phyloP scores from a whole-genome alignment of 2,888 invertebrate genomes.

The Timema podura region DNA sequence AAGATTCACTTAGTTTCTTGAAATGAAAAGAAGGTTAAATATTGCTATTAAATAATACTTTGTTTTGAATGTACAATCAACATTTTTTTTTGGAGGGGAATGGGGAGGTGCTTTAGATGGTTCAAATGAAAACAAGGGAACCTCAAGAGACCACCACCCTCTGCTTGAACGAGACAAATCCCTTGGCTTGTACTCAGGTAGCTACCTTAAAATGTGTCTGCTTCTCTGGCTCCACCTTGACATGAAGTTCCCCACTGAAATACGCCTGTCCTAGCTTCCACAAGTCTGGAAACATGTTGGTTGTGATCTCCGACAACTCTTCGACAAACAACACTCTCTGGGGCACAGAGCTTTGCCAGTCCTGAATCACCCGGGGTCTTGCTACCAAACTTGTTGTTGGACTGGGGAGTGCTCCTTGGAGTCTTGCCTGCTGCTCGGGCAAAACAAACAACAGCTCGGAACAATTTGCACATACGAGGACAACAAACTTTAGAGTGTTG shows the following conservation, averaged over 20 bases:
- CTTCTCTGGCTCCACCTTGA: slow-evolving; percentile 66
- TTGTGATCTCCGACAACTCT: slow-evolving; percentile 70
- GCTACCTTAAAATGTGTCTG: slow-evolving; percentile 72
- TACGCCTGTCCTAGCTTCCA: slow-evolving; percentile 96
- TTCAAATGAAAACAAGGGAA: background rate
- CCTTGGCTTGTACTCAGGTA: background rate
- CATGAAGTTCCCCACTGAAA: slow-evolving; percentile 81
- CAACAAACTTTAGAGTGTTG: no score
- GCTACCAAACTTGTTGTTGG: slow-evolving; percentile 18
- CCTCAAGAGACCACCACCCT: background rate
- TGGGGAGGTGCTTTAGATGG: background rate
- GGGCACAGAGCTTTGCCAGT: slow-evolving; percentile 47
- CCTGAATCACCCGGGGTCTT: slow-evolving; percentile 23
- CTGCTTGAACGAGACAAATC: background rate
- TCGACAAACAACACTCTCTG: slow-evolving; percentile 73
- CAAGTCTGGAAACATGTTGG: slow-evolving; percentile 79
- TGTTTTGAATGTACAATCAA: no score
- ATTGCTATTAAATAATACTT: no score
- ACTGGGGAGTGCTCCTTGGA: slow-evolving; percentile 17
- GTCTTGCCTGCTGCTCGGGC: slow-evolving; percentile 15
- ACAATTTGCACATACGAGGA: no score
- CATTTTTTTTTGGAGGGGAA: no score
- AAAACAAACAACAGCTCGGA: no score
- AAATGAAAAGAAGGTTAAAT: no score
- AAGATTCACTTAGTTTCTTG: no score